phyloP scores from a whole-genome alignment of 2,888 invertebrate species.

The Pseudococcus jackbeardsleyi region DNA sequence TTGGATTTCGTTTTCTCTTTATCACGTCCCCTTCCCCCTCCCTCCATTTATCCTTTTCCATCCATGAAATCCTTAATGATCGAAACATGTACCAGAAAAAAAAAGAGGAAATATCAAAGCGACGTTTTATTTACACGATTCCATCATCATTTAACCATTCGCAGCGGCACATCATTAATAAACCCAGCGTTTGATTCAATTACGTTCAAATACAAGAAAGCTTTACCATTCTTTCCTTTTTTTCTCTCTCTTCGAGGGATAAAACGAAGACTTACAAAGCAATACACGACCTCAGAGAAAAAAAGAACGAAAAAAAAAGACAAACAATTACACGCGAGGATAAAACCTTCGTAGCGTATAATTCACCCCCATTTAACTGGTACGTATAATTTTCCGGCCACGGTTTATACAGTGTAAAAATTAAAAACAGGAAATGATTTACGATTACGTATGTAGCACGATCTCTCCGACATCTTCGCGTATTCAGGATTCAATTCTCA shows the following conservation, averaged over 20 bases:
- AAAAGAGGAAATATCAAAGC: not conserved
- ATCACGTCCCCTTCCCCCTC: not conserved
- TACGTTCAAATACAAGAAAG: not conserved
- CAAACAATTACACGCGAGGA: slow-evolving; percentile 14
- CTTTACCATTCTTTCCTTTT: not conserved
- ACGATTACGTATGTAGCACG: not conserved
- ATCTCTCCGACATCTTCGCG: not conserved
- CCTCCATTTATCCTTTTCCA: not conserved
- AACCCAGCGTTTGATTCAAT: slow-evolving; percentile 1
- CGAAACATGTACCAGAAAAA: not conserved
- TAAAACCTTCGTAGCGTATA: slow-evolving; percentile 20
- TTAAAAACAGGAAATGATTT: slow-evolving; percentile 28
- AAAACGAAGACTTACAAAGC: not conserved
- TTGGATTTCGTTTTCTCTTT: too few species aligned
- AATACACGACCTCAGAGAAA: not conserved
- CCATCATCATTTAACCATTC: not conserved
- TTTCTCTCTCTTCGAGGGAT: not conserved
- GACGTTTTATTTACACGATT: not conserved
- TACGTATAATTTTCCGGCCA: not conserved
- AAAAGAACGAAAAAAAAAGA: not conserved
- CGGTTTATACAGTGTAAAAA: not conserved
- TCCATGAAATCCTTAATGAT: not conserved
- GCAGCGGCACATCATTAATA: not conserved
- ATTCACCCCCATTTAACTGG: not conserved
- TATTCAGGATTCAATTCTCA: not conserved